These are phyloP conservation scores for Podotricha telesiphe DNA, from an alignment of 2,888 invertebrate genomes.

Conservation along the genomic window DNA sequence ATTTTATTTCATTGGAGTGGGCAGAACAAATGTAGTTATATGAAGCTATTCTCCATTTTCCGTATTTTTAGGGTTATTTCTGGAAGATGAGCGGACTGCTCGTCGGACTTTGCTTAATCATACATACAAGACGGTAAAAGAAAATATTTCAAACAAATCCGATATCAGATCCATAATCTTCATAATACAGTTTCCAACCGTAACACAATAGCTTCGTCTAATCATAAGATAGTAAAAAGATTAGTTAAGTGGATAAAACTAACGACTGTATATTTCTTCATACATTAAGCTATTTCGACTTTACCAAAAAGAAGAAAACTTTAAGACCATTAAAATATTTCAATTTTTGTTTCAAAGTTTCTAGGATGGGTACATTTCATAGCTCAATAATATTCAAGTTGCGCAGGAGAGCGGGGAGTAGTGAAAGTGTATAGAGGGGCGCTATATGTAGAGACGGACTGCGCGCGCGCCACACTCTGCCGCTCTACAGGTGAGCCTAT, in stretches of 20 bases:
- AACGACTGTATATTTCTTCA: neutral
- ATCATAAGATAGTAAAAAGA: neutral
- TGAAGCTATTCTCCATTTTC: too few species aligned
- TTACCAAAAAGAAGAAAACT: neutral
- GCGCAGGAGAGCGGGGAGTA: conserved; percentile 53
- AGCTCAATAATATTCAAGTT: conserved; percentile 44
- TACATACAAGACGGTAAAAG: too few species aligned
- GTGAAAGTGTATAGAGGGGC: conserved; percentile 51
- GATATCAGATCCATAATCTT: too few species aligned
- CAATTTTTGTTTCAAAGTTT: neutral
- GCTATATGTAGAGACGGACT: conserved; percentile 63
- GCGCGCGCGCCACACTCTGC: conserved; percentile 76
- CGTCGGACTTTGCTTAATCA: too few species aligned
- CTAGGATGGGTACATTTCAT: conserved; percentile 34
- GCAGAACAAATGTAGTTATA: too few species aligned
- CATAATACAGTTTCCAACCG: too few species aligned
- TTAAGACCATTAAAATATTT: neutral
- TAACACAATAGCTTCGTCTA: too few species aligned
- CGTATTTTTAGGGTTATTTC: too few species aligned
- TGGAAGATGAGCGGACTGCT: too few species aligned
- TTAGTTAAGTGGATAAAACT: neutral
- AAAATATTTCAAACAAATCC: too few species aligned
- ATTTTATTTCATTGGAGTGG: too few species aligned
- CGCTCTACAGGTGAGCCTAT: conserved; percentile 67
- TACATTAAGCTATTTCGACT: neutral